Evolutionary conservation across 2,888 invertebrate genomes (phyloP).

Genomic region (Aphodius sticticus): DNA sequence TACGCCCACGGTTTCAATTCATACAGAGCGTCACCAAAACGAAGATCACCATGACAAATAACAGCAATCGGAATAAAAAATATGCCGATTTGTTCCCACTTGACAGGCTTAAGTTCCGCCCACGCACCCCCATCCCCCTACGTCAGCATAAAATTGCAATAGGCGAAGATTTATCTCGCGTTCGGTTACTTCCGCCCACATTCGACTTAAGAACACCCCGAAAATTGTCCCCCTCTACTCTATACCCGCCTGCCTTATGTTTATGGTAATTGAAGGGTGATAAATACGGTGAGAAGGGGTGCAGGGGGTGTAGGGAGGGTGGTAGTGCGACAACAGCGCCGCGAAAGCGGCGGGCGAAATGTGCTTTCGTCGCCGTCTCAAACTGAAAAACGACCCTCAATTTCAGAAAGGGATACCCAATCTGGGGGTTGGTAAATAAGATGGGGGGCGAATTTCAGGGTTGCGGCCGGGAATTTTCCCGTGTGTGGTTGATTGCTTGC

Average conservation of each 20-base stretch:
- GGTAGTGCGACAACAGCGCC: constrained; percentile 4
- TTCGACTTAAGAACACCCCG: background rate
- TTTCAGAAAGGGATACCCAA: constrained; percentile 4
- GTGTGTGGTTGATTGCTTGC: background rate
- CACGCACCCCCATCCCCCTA: background rate
- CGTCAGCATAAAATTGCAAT: background rate
- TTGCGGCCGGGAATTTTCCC: background rate
- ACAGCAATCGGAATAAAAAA: background rate
- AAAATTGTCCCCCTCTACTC: background rate
- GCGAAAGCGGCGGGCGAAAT: background rate
- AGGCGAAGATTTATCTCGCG: background rate
- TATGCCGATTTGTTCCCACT: background rate
- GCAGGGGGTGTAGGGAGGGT: constrained; percentile 4
- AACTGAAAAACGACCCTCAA: background rate
- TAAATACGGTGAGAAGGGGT: constrained; percentile 6
- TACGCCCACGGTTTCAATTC: background rate
- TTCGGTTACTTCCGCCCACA: background rate
- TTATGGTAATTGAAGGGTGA: constrained; percentile 25
- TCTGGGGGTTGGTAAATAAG: background rate
- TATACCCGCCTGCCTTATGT: constrained; percentile 14
- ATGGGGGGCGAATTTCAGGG: background rate
- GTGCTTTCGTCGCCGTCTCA: background rate
- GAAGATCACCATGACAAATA: background rate
- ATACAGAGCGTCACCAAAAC: background rate
- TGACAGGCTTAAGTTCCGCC: background rate